Evolutionary conservation across 2,113 vertebrate species (phyloP), one percentile per base, ranked within the genome.

Genomic region (Opisthocomus hoazin): DNA sequence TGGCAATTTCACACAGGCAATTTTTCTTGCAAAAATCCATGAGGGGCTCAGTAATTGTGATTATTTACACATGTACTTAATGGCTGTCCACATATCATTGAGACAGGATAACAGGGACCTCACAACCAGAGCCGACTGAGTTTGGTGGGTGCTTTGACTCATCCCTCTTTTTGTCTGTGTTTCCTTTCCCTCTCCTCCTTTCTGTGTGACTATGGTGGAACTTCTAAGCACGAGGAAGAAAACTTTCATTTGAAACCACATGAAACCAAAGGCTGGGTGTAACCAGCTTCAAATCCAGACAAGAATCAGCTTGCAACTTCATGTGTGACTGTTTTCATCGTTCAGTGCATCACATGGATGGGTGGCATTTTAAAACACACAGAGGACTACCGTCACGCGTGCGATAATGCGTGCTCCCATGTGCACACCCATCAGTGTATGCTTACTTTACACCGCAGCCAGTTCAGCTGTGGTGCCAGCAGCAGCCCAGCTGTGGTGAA

Each of bases 1-100:
- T 94, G 93, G 60, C 92, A 78, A 46, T 96, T 94, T 96, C 88
- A 88, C 71, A 93, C 71, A 93, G 73, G 78, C 94, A 74, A 37
- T 88, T 93, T 95, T 80, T 95, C 85, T 90, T 69, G n/a, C 82
- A 90, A 26, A 80, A 90, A 84, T 50, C 64, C 77, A 23, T 8
- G 50, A 88, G 30, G n/a, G 58, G 46, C 76, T 93, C 63, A 74
- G 81, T 6, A 5, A 29, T 20, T 94, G 45, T 90, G 87, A 93
- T 96, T 94, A 76, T 96, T 96, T 92, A 68, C 93, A 95, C 21
- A 75, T 82, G 84, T 64, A 48, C 36, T 85, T 65, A 66, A 56
- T 60, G 76, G 46, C 57, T 75, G 76, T 86, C 60, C 15, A 41
- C 48, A 7, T 75, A 73, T 16, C 51, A 66, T 14, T 86, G 71